phyloP scores from a whole-genome alignment of 2,113 vertebrate species.

The Odontophorus gujanensis region DNA sequence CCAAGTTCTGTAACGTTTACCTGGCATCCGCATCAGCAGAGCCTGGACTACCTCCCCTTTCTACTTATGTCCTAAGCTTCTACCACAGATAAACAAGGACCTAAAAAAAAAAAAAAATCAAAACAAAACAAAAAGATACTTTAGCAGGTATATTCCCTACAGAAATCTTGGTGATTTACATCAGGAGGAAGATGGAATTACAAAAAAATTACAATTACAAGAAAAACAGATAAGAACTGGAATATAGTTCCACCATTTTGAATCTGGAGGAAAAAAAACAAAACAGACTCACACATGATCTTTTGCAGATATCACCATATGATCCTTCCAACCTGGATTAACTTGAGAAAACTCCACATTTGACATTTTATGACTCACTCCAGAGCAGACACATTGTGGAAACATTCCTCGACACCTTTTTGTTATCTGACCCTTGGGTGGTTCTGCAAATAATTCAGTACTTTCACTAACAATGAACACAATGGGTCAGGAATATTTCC shows the following conservation, averaged over 20 bases:
- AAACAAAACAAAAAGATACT: neutral
- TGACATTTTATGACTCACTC: neutral
- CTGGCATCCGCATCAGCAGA: neutral
- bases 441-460: neutral
- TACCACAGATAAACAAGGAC: neutral
- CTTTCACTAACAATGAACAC: neutral
- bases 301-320: fast-evolving
- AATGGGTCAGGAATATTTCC: neutral
- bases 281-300: neutral
- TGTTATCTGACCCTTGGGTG: neutral
- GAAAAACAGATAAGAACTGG: neutral
- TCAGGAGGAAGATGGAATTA: neutral
- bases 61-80: neutral
- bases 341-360: neutral
- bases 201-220: neutral
- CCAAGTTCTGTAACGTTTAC: neutral
- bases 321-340: neutral
- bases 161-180: neutral
- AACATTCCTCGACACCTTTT: neutral
- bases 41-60: neutral
- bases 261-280: neutral
- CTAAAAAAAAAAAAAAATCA: neutral
- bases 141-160: neutral
- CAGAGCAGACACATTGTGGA: neutral
- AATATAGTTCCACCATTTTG: neutral